Percentiles rank a stretch among this genome's conserved stretches.
These are phyloP conservation scores for Epicauta chinensis DNA, from an alignment of 1,140 invertebrate species.

Conservation along the genomic window DNA sequence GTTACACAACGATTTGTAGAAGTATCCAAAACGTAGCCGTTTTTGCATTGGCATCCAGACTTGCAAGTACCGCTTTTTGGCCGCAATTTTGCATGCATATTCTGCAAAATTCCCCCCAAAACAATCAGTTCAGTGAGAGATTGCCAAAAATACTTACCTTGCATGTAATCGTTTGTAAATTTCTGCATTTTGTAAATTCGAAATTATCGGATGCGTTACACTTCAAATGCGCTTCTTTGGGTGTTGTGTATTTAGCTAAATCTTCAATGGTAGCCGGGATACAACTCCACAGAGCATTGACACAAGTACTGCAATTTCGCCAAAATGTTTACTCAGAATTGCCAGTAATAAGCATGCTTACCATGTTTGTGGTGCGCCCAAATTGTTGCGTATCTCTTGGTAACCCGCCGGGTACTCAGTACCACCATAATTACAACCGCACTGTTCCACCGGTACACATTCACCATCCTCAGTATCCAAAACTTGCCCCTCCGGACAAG, in stretches of 20 bases:
- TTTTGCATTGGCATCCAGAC: constrained; percentile 71
- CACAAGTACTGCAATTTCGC: constrained; percentile 56
- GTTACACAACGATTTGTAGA: constrained; percentile 61
- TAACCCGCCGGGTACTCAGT: constrained; percentile 68
- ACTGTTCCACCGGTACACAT: constrained; percentile 69
- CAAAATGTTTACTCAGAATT: background rate
- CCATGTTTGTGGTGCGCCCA: constrained; percentile 61
- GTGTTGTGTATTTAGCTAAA: constrained; percentile 53
- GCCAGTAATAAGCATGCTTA: constrained; percentile 37
- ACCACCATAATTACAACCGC: constrained; percentile 68
- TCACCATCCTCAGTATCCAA: constrained; percentile 57
- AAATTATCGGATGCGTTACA: constrained; percentile 57
- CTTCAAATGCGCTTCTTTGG: constrained; percentile 51
- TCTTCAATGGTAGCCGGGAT: constrained; percentile 55
- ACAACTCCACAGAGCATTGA: constrained; percentile 69
- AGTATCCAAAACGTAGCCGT: constrained; percentile 66
- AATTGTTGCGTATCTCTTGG: constrained; percentile 62
- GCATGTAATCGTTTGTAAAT: constrained; percentile 70
- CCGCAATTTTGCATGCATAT: constrained; percentile 56
- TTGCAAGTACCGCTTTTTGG: constrained; percentile 46
- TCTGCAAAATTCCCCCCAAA: constrained; percentile 51
- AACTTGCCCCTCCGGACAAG: constrained; percentile 71
- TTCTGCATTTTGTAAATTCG: constrained; percentile 70
- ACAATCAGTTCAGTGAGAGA: constrained; percentile 12
- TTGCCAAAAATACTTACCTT: constrained; percentile 46